phyloP scores from a whole-genome alignment of 2,888 invertebrate genomes.

The Pegoplata infirma region DNA sequence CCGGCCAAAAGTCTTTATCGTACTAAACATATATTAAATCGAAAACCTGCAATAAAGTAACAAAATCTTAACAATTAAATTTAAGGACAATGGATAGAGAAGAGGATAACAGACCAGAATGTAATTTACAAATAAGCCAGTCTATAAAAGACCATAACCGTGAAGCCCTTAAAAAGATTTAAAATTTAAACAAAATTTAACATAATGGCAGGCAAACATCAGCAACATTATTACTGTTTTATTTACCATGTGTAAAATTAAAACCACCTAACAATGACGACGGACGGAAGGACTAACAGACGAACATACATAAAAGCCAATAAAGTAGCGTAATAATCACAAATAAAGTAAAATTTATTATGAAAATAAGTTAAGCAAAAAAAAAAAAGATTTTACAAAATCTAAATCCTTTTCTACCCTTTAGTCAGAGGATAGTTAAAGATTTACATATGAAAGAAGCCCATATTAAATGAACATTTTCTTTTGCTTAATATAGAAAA shows the following conservation, averaged over 20 bases:
- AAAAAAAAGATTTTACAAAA: conserved; percentile 24
- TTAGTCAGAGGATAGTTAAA: conserved; percentile 33
- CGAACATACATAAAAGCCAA: conserved; percentile 65
- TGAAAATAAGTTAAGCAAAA: conserved; percentile 53
- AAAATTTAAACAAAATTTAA: conserved; percentile 56
- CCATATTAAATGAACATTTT: conserved; percentile 28
- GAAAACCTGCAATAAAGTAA: conserved; percentile 71
- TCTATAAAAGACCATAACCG: conserved; percentile 17
- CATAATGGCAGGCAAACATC: conserved; percentile 48
- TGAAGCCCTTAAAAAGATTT: conserved; percentile 59
- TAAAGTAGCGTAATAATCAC: conserved; percentile 76
- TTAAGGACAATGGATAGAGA: conserved; percentile 63
- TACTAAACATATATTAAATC: conserved; percentile 44
- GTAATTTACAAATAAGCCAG: conserved; percentile 46
- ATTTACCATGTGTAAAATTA: background rate
- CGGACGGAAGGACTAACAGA: background rate
- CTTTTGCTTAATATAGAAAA: conserved; percentile 43
- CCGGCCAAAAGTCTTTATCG: too few species aligned
- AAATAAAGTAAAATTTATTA: conserved; percentile 75
- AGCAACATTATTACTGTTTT: conserved; percentile 16
- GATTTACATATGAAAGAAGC: conserved; percentile 40
- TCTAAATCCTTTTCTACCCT: conserved; percentile 53
- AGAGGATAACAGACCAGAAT: background rate
- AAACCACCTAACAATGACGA: background rate
- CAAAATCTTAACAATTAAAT: conserved; percentile 73